phyloP scores from a whole-genome alignment of 2,888 invertebrate species.

The Lathronympha strigana region DNA sequence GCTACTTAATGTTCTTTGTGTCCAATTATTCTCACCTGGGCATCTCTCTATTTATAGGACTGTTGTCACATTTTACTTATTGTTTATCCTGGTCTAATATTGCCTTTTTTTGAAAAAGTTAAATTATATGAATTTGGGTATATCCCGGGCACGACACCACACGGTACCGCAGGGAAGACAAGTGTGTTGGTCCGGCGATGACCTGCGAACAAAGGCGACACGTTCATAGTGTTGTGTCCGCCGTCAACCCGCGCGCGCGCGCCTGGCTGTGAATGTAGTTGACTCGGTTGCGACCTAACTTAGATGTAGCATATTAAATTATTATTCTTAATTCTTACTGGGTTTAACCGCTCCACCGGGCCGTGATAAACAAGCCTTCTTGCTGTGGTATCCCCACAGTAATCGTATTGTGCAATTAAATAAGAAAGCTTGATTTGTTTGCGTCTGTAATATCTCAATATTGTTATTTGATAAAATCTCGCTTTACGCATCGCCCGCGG shows the following conservation, averaged over 20 bases:
- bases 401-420: background rate
- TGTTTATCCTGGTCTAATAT: background rate
- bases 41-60: background rate
- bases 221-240: background rate
- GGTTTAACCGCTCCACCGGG: conserved; percentile 38
- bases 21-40: background rate
- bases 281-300: conserved; percentile 58
- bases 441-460: background rate
- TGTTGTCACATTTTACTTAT: conserved; percentile 2
- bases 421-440: background rate
- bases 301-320: conserved; percentile 63
- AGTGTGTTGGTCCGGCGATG: background rate
- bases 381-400: conserved; percentile 2
- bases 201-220: background rate
- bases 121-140: background rate
- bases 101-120: background rate
- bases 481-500: background rate
- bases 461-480: background rate
- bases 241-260: conserved; percentile 2
- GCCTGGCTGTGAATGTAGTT: conserved; percentile 75
- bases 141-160: conserved; percentile 1
- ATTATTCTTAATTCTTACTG: conserved; percentile 58
- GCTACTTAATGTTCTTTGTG: background rate
- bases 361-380: background rate
- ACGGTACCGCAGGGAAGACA: background rate